Percentiles rank a stretch among this genome's conserved stretches.
Evolutionary conservation across 2,113 vertebrate genomes (phyloP).

Genomic region (Percina caprodes): DNA sequence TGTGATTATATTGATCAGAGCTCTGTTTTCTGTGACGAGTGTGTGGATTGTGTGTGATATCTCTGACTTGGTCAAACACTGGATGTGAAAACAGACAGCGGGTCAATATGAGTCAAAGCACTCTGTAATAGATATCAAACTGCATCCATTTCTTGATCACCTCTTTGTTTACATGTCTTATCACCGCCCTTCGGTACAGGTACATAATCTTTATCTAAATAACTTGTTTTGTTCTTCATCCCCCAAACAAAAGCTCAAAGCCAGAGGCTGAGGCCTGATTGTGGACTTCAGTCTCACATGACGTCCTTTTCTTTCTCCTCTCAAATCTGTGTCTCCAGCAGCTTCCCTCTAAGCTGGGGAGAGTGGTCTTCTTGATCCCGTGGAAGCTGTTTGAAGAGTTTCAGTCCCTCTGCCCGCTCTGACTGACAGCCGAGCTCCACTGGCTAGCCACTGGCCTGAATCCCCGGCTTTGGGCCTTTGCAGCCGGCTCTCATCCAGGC

Average conservation of each 20-base stretch:
- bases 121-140: conserved; percentile 27
- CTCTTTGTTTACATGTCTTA: not conserved
- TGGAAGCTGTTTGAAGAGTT: conserved; percentile 68
- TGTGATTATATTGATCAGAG: not conserved
- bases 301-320: conserved; percentile 35
- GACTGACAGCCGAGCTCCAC: conserved; percentile 60
- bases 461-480: conserved; percentile 66
- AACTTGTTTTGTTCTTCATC: conserved; percentile 45
- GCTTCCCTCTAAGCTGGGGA: conserved; percentile 53
- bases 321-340: conserved; percentile 47
- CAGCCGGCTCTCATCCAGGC: conserved; percentile 64
- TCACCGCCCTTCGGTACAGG: conserved; percentile 13
- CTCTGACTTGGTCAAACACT: conserved; percentile 28
- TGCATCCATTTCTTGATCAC: conserved; percentile 23
- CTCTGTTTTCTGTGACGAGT: not conserved
- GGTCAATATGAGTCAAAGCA: conserved; percentile 49
- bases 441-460: conserved; percentile 62
- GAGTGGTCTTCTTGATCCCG: conserved; percentile 69
- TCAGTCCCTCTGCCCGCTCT: conserved; percentile 35
- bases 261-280: conserved; percentile 25
- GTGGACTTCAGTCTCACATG: conserved; percentile 53
- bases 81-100: conserved; percentile 41
- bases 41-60: conserved; percentile 28
- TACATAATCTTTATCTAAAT: conserved; percentile 40
- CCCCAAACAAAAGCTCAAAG: conserved; percentile 35